Evolutionary conservation across 2,113 vertebrate genomes (phyloP), one percentile per base, ranked within the genome.

Genomic region (Phylloscopus trochilus): DNA sequence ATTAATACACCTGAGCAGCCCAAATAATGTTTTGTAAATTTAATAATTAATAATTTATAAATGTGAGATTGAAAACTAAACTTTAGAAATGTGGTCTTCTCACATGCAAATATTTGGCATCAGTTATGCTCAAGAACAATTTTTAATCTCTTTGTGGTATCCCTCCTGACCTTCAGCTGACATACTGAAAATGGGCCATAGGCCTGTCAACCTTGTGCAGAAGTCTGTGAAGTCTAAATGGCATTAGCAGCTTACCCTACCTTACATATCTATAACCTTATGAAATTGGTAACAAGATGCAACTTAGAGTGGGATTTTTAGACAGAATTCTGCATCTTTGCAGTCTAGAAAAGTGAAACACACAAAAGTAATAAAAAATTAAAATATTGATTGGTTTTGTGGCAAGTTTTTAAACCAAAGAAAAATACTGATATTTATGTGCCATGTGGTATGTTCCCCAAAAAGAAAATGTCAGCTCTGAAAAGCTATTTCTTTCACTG

Each of bases 381-480:
- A 46, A 79, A 51, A 72, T 56, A 56, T n/a, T 66, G 21, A 72
- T 92, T 77, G 28, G 26, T 62, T 76, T 90, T 41, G 6, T 58
- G 12, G 10, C 15, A 83, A 15, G 1, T 11, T 18, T 35, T 66
- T 67, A 31, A 70, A 19, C 14, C 41, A 47, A 82, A 88, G 6
- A 2, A 78, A 68, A 66, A 30, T 24, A 64, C 8, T 69, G 20
- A 46, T 26, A 66, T 77, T 73, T 46, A 39, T 43, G 15, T 33
- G 30, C 4, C 22, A 55, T 1, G 6, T 27, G 9, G 1, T 37
- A 46, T 20, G 6, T 5, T 0, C 15, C 19, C 51, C 69, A 35
- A 11, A 6, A 60, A 60, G 26, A 60, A 67, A 74, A 60, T 14
- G 33, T 8, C 17, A 60, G 30, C 4, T 64, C 12, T 67, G n/a